Evolutionary conservation across 2,113 vertebrate species (phyloP).

Genomic region (Heterotis niloticus): DNA sequence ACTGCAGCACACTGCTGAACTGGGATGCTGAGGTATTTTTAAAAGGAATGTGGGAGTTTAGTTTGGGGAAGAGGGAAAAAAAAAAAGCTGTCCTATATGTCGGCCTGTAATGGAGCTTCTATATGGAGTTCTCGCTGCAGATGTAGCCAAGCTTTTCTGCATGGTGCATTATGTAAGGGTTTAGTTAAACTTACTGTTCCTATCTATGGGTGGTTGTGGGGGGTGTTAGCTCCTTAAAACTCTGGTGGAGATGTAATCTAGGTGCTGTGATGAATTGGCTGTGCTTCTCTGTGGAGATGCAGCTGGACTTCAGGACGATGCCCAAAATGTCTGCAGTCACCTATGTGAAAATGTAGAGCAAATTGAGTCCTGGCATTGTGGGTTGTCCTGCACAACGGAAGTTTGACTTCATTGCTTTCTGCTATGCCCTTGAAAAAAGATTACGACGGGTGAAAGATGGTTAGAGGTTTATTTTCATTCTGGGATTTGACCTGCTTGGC

Average conservation of each 20-base stretch:
- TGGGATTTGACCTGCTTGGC: no score
- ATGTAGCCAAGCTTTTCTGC: not conserved
- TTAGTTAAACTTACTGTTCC: constrained; percentile 24
- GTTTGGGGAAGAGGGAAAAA: not conserved
- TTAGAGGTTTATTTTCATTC: no score
- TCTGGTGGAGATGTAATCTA: not conserved
- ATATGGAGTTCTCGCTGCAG: constrained; percentile 16
- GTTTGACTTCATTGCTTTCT: no score
- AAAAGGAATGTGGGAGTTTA: constrained; percentile 57
- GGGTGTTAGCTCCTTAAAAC: not conserved
- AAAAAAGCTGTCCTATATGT: constrained; percentile 20
- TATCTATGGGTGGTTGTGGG: no score
- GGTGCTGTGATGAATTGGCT: not conserved
- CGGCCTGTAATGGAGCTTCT: constrained; percentile 17
- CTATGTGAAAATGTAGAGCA: not conserved
- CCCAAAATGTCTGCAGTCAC: not conserved
- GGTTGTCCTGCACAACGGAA: not conserved
- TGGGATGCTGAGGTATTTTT: constrained; percentile 43
- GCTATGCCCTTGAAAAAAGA: no score
- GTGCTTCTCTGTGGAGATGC: not conserved
- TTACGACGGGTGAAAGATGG: no score
- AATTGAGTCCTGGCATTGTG: not conserved
- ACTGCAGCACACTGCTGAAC: constrained; percentile 58
- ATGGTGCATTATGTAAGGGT: constrained; percentile 18
- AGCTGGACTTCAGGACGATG: not conserved